phyloP scores from a whole-genome alignment of 2,113 vertebrate species.

The Spilogale gracilis region DNA sequence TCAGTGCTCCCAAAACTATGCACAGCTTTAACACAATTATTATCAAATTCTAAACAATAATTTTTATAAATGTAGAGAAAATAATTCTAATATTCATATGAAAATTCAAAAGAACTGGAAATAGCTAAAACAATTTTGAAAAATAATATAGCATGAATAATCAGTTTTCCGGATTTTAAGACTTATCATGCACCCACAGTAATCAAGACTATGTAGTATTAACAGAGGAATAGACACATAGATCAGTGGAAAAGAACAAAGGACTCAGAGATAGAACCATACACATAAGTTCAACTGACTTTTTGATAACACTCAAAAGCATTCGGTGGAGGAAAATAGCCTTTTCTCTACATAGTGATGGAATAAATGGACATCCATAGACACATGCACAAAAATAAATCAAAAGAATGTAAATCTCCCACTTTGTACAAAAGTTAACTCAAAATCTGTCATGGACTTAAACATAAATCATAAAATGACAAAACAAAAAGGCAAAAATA shows the following conservation, averaged over 20 bases:
- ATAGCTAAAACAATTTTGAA: not conserved
- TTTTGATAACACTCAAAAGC: not conserved
- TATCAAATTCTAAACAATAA: not conserved
- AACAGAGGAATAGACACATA: not conserved
- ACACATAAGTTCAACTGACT: not conserved
- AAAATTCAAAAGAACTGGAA: not conserved
- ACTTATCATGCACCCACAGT: not conserved
- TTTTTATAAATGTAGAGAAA: not conserved
- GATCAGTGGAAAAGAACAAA: not conserved
- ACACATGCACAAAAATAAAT: too few relatives aligned
- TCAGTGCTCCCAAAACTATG: not conserved
- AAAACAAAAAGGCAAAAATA: not conserved
- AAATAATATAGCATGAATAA: not conserved
- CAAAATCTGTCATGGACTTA: not conserved
- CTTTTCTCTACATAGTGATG: not conserved
- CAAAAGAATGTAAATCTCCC: not conserved
- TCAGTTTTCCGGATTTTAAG: not conserved
- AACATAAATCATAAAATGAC: not conserved
- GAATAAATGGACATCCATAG: not conserved
- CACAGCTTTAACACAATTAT: not conserved
- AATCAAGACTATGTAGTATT: not conserved
- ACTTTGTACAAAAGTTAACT: not conserved
- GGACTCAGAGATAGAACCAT: not conserved
- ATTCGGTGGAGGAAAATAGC: not conserved
- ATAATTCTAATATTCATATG: not conserved